Conservation (phyloP, 1,140 invertebrate genomes). For the Pararge aegeria region DNA sequence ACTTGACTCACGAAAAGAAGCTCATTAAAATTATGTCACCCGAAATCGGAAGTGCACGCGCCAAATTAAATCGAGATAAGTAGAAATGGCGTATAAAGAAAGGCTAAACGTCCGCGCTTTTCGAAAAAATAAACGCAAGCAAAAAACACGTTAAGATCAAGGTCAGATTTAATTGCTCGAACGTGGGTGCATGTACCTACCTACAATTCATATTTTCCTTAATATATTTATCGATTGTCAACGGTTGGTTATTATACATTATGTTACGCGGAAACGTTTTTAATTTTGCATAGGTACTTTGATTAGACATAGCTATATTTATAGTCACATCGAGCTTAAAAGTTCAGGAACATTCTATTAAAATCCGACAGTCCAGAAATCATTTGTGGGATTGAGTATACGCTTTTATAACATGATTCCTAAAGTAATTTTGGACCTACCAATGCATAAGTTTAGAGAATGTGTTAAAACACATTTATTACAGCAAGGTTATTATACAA, state of each 20-base stretch:
- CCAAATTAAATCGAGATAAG: neutral
- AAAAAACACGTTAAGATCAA: constrained; percentile 2
- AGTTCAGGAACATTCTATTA: too few relatives aligned
- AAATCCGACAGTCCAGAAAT: too few relatives aligned
- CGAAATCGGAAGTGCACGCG: too few relatives aligned
- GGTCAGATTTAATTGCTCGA: constrained; percentile 1
- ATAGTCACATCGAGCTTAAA: too few relatives aligned
- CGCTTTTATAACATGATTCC: too few relatives aligned
- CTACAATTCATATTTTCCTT: constrained; percentile 11
- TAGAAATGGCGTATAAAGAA: neutral
- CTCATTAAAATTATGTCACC: too few relatives aligned
- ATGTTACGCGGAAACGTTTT: constrained; percentile 9
- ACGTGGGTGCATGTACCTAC: neutral
- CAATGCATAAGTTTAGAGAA: too few relatives aligned
- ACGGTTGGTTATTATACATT: neutral
- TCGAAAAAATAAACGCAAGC: neutral
- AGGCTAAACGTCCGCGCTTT: neutral
- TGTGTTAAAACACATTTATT: too few relatives aligned
- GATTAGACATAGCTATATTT: neutral
- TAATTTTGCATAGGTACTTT: neutral
- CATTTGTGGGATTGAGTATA: too few relatives aligned
- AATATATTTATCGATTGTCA: constrained; percentile 12
- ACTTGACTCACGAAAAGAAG: too few relatives aligned
- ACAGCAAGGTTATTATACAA: too few relatives aligned
- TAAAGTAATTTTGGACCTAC: too few relatives aligned